Conservation (phyloP, 2,113 vertebrate genomes). For the Microtus ochrogaster region DNA sequence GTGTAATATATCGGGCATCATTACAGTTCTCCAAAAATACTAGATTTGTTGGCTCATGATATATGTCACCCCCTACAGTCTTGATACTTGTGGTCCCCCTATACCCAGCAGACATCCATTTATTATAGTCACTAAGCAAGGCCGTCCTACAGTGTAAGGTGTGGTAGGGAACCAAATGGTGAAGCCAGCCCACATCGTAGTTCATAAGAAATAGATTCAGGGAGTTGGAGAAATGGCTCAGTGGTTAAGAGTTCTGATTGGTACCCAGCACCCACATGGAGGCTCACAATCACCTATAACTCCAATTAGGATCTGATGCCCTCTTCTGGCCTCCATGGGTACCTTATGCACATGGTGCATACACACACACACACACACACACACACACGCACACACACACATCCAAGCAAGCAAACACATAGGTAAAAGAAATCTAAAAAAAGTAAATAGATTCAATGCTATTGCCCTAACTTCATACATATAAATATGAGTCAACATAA, state of each 20-base stretch:
- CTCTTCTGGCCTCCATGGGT: not conserved
- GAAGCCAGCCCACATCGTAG: not conserved
- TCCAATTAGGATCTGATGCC: not conserved
- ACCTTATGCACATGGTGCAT: not conserved
- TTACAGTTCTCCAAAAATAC: not conserved
- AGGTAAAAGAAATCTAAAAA: not conserved
- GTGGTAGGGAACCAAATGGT: not conserved
- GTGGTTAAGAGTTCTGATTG: not conserved
- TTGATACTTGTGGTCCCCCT: not conserved
- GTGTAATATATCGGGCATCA: not conserved
- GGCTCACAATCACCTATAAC: not conserved
- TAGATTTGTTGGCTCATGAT: not conserved
- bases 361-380: not conserved
- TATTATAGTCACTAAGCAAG: not conserved
- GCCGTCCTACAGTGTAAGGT: rapidly evolving
- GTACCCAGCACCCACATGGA: not conserved
- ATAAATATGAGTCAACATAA: not conserved
- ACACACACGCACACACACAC: not conserved
- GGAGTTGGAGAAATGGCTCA: not conserved
- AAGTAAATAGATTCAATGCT: not conserved
- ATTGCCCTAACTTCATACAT: not conserved
- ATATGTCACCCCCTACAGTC: not conserved
- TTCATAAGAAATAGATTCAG: not conserved
- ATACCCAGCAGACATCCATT: not conserved
- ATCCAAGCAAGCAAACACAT: not conserved